A percentile compares a stretch with the other conserved stretches of the same genome.
Evolutionary conservation across 2,113 vertebrate genomes (phyloP).

Genomic region (Psettodes erumei): DNA sequence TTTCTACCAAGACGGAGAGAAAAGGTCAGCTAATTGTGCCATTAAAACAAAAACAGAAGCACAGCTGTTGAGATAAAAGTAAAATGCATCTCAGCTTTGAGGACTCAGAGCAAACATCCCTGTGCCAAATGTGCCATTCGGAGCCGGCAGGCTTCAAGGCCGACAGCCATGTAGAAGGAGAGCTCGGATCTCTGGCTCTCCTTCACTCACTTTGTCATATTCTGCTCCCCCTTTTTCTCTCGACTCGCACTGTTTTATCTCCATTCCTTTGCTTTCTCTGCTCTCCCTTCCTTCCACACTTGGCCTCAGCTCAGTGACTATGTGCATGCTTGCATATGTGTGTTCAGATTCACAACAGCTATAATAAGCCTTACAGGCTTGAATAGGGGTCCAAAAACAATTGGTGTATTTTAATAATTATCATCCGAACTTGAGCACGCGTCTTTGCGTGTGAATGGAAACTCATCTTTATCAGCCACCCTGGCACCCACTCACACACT

Average conservation of each 20-base stretch:
- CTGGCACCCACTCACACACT: conserved; percentile 26
- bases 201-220: conserved; percentile 58
- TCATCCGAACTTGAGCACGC: neutral
- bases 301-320: neutral
- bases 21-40: conserved; percentile 29
- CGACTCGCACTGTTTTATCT: conserved; percentile 27
- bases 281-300: conserved; percentile 23
- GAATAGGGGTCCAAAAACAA: conserved; percentile 20
- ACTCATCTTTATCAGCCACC: conserved; percentile 8
- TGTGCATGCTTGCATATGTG: conserved; percentile 1
- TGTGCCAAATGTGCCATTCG: conserved; percentile 67
- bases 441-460: neutral
- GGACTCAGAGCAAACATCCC: conserved; percentile 51
- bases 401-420: conserved; percentile 21
- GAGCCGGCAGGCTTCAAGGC: conserved; percentile 67
- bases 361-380: conserved; percentile 21
- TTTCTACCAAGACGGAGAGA: neutral
- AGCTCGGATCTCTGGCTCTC: conserved; percentile 58
- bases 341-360: conserved; percentile 12
- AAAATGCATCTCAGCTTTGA: conserved; percentile 41
- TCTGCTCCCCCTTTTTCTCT: conserved; percentile 40
- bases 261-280: conserved; percentile 18
- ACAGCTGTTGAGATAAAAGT: conserved; percentile 34
- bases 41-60: conserved; percentile 33
- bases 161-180: conserved; percentile 48